Evolutionary conservation across 2,888 invertebrate species (phyloP).

Genomic region (Rutpela maculata): DNA sequence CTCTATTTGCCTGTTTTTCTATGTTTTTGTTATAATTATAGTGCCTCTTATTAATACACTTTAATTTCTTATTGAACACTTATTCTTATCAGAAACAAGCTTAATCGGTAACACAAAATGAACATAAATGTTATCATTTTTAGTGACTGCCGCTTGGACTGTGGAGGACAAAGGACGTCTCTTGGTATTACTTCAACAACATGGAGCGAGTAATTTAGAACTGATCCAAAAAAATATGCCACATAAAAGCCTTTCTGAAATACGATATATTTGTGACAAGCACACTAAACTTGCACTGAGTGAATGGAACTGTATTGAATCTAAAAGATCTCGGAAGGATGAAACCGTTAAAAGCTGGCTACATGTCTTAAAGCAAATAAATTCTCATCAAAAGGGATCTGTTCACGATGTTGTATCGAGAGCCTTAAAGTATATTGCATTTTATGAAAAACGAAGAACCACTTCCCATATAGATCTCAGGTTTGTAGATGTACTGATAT

Average conservation of each 20-base stretch:
- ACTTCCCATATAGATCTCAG: conserved; percentile 60
- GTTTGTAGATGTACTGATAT: conserved; percentile 50
- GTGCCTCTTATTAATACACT: too few species aligned
- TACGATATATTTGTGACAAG: conserved; percentile 62
- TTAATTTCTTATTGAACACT: too few species aligned
- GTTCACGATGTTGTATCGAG: conserved; percentile 63
- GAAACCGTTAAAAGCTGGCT: conserved; percentile 67
- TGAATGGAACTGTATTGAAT: conserved; percentile 42
- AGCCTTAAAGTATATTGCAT: conserved; percentile 69
- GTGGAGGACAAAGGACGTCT: conserved; percentile 63
- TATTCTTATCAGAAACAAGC: too few species aligned
- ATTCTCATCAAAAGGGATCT: conserved; percentile 39
- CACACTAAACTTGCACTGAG: conserved; percentile 61
- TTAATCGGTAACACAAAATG: too few species aligned
- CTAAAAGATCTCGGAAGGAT: conserved; percentile 42
- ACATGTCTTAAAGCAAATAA: conserved; percentile 59
- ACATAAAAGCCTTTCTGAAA: conserved; percentile 62
- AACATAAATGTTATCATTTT: background rate
- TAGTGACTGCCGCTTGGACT: conserved; percentile 57
- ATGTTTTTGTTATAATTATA: too few species aligned
- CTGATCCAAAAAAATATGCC: conserved; percentile 64
- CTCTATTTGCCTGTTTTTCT: too few species aligned
- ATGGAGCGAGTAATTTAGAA: conserved; percentile 64
- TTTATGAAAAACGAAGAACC: conserved; percentile 64
- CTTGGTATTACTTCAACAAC: conserved; percentile 60